Evolutionary conservation across 2,113 vertebrate genomes (phyloP), one percentile per base, ranked within the genome.

Genomic region (Oenanthe melanoleuca): DNA sequence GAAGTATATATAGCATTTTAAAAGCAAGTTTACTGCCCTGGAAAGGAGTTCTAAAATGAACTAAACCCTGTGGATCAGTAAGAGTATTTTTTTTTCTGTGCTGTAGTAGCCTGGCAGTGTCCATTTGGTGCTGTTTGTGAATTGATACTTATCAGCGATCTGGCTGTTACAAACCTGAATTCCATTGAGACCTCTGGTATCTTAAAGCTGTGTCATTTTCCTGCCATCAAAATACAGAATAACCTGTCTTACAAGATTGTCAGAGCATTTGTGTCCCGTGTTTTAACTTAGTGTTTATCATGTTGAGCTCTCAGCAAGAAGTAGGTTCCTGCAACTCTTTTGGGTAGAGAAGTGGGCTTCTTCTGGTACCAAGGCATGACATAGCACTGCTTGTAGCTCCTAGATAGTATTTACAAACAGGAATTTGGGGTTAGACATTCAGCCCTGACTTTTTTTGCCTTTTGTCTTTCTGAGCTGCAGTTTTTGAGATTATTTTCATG

Each of bases 1-100:
- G 61, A 92, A 85, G 80, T 94, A 96, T 65, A 93, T 74, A 93
- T 88, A 89, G 74, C 55, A 63, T 94, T 95, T 91, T 55, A 84
- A 96, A 84, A 96, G 31, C 57, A 84, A 61, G 42, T 74, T 88
- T 83, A 93, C 33, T 86, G 31, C 42, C 57, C 65, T 92, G 88
- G 80, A 74, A 94, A 69, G 63, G 74, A 80, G 91, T 91, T 84
- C 42, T 88, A 65, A 85, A 93, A 73, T 8, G 40, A 59, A 38
- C 71, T 94, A 80, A 90, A 74, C n/a, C 61, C 72, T 59, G 45
- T 56, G 75, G 82, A 88, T 86, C 50, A 44, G 64, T 55, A 47
- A 60, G 44, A 78, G 49, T 61, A 42, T 96, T 89, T 95, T 61
- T 61, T 95, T 95, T 66, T 83, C 83, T 80, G 38, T 60, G 72